Base-by-base conservation (phyloP, 35 echinoderm and acorn worm species). In the Patiria miniata region DNA sequence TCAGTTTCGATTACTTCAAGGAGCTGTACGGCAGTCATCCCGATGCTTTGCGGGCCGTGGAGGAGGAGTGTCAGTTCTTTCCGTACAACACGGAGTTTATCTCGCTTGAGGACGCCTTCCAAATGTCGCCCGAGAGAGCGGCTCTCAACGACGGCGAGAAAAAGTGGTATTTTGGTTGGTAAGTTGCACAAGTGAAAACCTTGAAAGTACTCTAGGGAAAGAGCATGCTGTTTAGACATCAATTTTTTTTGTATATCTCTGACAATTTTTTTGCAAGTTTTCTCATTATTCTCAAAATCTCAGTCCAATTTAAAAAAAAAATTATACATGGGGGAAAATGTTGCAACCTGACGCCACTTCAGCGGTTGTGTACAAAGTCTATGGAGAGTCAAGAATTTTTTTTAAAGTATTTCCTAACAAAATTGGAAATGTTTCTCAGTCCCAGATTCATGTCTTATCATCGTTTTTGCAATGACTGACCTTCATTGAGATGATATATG, bases 111-210 rank as follows among this genome's bases (percentile, higher is more conserved):
- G 88, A 97, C 39, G 89, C 88, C 30, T 77, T 97, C 6, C 80
- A 94, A 50, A 97, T 97, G 83, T 83, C 88, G 5, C 77, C 89
- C 39, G 87, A 93, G 1, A 93, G 83, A 55, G 84, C 87, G 1
- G 80, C 68, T 0, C 40, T 93, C 5, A 82, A 93, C n/a, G 65
- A 55, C 21, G 85, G 79, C 19, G 78, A 87, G 32, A 36, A 29
- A 36, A 26, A 36, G 9, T 97, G 95, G 95, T 97, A 97, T 87
- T 73, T 97, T 51, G 95, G 95, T 51, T 97, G 95, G 95, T 97
- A 73, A 93, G 95, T 19, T 54, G 18, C 52, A 54, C 7, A 9
- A 54, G 8, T 54, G 52, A 54, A 18, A 54, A 9, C 52, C 18
- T 9, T 54, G 8, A 54, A 54, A 18, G 18, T 54, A 54, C 52